Evolutionary conservation across 2,797 vertebrate genomes (phyloP).

Genomic region (Sebastes baramenuke): DNA sequence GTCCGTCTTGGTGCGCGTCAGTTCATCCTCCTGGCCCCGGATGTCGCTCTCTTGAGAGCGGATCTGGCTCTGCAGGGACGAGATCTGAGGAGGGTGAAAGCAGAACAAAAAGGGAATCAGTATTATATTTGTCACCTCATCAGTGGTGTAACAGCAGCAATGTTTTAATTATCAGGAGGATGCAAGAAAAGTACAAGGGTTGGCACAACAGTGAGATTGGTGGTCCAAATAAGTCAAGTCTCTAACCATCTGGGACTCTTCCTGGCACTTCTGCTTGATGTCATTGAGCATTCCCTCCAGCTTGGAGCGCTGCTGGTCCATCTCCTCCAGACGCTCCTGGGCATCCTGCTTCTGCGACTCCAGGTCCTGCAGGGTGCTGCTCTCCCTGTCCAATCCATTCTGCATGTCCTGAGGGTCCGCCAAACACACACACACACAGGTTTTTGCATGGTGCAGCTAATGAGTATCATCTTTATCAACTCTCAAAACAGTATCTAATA

Average conservation of each 20-base stretch:
- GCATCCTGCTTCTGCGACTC: constrained; percentile 93
- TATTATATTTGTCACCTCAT: background rate
- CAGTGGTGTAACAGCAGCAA: background rate
- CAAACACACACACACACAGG: background rate
- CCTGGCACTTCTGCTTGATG: constrained; percentile 91
- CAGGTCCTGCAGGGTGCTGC: constrained; percentile 87
- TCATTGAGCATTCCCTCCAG: constrained; percentile 93
- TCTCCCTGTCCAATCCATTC: constrained; percentile 90
- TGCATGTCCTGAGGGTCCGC: constrained; percentile 86
- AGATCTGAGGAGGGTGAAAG: constrained; percentile 82
- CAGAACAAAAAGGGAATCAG: background rate
- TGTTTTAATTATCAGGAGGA: background rate
- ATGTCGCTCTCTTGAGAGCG: constrained; percentile 91
- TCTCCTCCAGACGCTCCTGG: constrained; percentile 92
- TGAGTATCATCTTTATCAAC: background rate
- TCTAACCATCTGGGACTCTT: constrained; percentile 91
- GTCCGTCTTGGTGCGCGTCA: constrained; percentile 88
- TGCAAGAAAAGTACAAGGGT: background rate
- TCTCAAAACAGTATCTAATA: background rate
- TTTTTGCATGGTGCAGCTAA: background rate
- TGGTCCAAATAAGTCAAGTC: background rate
- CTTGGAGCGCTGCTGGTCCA: constrained; percentile 97
- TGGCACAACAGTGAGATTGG: background rate
- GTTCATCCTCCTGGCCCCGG: constrained; percentile 90
- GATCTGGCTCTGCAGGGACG: constrained; percentile 92